Percentiles rank a stretch among this genome's conserved stretches.
Evolutionary conservation across 2,888 invertebrate genomes (phyloP).

Genomic region (Tupiocoris notatus): DNA sequence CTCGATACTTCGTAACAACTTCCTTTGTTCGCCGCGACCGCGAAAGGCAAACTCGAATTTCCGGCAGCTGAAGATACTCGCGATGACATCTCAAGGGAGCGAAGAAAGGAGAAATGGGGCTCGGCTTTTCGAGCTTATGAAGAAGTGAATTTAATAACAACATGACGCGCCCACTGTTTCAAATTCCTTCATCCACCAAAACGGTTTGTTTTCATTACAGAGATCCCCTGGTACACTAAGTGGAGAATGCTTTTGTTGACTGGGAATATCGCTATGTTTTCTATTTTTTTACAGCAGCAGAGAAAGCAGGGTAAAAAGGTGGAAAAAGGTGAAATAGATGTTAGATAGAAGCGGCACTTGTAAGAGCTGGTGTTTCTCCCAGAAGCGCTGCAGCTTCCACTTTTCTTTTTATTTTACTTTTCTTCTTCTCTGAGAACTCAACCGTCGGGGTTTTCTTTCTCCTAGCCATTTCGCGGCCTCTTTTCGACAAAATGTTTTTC

Average conservation of each 20-base stretch:
- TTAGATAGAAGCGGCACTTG: neutral
- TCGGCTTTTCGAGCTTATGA: too few species aligned
- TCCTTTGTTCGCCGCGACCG: too few species aligned
- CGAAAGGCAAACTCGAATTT: too few species aligned
- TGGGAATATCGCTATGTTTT: neutral
- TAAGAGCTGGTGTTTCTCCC: neutral
- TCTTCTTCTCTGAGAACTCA: neutral
- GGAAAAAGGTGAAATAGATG: neutral
- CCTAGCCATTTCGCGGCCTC: neutral
- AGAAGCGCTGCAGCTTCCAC: neutral
- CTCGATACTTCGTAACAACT: too few species aligned
- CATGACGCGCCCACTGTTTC: slow-evolving; percentile 3
- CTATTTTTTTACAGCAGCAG: neutral
- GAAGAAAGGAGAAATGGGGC: too few species aligned
- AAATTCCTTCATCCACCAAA: slow-evolving; percentile 11
- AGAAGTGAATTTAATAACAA: slow-evolving; percentile 24
- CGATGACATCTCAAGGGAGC: too few species aligned
- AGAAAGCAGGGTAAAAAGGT: neutral
- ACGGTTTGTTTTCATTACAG: slow-evolving; percentile 17
- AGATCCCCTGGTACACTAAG: neutral
- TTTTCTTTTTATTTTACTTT: too few species aligned
- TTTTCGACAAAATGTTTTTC: neutral
- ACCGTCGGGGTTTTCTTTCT: neutral
- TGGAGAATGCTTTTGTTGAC: slow-evolving; percentile 13
- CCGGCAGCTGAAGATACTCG: too few species aligned